Base-by-base conservation (phyloP, 92 coral and sea anemone genomes). In the Zoanthus sansibaricus region DNA sequence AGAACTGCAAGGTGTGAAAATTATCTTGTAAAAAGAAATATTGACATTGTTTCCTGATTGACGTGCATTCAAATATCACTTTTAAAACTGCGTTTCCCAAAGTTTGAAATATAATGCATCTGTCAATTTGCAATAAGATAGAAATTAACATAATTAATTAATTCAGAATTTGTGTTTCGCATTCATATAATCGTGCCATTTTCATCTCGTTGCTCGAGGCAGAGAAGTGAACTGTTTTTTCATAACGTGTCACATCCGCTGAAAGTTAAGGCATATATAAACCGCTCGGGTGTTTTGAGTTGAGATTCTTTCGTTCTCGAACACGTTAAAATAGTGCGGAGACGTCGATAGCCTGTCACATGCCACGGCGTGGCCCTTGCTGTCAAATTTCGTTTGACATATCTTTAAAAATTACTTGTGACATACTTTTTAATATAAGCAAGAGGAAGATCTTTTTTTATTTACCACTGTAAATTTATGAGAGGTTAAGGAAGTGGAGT, bases 401-500 rank as follows among this genome's bases (percentile, higher is more conserved):
- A 30, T 18, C 33, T 16, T 14, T n/a, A 51, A 59, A 59, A 55
- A 18, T 6, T 25, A 79, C 64, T 79, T 37, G 42, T 37, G 42
- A 4, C 84, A 64, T 15, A 30, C 5, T 61, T 51, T 45, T 42
- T 78, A 48, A 37, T 37, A 32, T 78, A 32, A 68, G 72, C 71
- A 58, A 62, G 20, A 56, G 33, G 44, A 64, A 47, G 44, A 13
- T 46, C 46, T 20, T 14, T 59, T 16, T 37, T 80, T 20, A 80
- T 62, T 80, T 45, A 80, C 85, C 1, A 59, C 47, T 45, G 59
- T 47, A 80, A 46, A 46, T 66, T 66, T 80, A 64, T 80, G 31
- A 44, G 58, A 80, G 45, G 58, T 6, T 62, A 80, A 66, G 47
- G 46, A 54, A 25, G 17, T 18, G 46, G 75, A 9, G 20, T 62